Evolutionary conservation across 2,888 invertebrate genomes (phyloP).

Genomic region (Zygogramma bicolorata): DNA sequence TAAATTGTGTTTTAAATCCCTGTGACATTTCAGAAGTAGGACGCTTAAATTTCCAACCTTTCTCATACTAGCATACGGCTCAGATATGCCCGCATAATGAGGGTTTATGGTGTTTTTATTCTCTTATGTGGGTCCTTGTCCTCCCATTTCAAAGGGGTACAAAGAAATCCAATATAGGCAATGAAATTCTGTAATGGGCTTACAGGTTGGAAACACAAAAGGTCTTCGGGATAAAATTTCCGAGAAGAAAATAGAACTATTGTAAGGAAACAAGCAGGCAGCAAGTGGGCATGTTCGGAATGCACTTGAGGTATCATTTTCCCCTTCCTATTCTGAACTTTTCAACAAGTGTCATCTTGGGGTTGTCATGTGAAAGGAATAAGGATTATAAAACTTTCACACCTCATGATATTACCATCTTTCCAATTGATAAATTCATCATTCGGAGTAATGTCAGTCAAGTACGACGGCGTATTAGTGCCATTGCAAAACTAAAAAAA

Average conservation of each 20-base stretch:
- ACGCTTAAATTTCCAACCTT: background rate
- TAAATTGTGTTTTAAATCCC: constrained; percentile 16
- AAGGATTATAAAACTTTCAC: no score
- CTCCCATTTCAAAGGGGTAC: background rate
- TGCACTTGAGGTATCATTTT: no score
- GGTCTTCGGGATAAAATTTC: background rate
- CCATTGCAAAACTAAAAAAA: no score
- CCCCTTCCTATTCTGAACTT: no score
- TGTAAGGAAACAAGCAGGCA: background rate
- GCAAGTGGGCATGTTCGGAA: no score
- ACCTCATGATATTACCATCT: no score
- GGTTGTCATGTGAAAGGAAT: no score
- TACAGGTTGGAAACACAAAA: background rate
- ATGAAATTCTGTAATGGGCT: background rate
- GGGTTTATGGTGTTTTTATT: background rate
- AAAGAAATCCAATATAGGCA: background rate
- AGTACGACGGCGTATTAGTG: no score
- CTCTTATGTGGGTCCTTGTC: background rate
- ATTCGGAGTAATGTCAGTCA: no score
- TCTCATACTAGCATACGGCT: background rate
- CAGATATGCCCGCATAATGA: background rate
- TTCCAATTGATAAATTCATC: no score
- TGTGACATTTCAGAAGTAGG: constrained; percentile 8
- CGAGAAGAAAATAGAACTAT: background rate
- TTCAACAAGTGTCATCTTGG: no score